Evolutionary conservation across 2,113 vertebrate species (phyloP).

Genomic region (Leuciscus idus): DNA sequence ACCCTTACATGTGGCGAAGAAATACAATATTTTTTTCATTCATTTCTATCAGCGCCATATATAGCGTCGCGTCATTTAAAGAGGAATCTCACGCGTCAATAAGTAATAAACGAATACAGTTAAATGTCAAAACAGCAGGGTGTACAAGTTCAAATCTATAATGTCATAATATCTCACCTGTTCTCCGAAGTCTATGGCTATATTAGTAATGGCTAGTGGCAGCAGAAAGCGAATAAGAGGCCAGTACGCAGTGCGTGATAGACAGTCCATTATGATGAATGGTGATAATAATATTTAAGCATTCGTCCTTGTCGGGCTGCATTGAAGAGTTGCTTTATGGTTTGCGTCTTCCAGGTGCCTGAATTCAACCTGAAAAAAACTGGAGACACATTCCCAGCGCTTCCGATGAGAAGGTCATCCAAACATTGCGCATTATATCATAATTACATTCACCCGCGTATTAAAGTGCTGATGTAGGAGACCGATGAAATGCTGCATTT

Average conservation of each 20-base stretch:
- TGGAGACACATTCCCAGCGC: conserved; percentile 46
- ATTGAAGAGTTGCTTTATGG: conserved; percentile 6
- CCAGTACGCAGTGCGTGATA: conserved; percentile 92
- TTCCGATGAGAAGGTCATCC: conserved; percentile 63
- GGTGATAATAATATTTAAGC: conserved; percentile 46
- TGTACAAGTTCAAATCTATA: neutral
- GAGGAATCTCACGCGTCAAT: too few species aligned
- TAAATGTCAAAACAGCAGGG: neutral
- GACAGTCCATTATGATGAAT: conserved; percentile 90
- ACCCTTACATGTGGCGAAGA: too few species aligned
- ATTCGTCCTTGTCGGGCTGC: neutral
- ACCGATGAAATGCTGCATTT: neutral
- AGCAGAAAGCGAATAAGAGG: conserved; percentile 93
- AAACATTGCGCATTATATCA: conserved; percentile 37
- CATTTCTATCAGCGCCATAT: too few species aligned
- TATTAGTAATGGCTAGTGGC: conserved; percentile 93
- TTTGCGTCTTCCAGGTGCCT: neutral
- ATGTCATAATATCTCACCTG: conserved; percentile 76
- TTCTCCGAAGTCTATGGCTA: conserved; percentile 97
- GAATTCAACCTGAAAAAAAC: conserved; percentile 12
- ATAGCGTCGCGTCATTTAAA: too few species aligned
- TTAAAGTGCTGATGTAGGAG: neutral
- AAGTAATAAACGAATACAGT: too few species aligned
- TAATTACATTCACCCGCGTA: neutral
- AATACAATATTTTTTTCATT: too few species aligned